phyloP scores from a whole-genome alignment of 2,888 invertebrate genomes.

The Acleris sparsana region DNA sequence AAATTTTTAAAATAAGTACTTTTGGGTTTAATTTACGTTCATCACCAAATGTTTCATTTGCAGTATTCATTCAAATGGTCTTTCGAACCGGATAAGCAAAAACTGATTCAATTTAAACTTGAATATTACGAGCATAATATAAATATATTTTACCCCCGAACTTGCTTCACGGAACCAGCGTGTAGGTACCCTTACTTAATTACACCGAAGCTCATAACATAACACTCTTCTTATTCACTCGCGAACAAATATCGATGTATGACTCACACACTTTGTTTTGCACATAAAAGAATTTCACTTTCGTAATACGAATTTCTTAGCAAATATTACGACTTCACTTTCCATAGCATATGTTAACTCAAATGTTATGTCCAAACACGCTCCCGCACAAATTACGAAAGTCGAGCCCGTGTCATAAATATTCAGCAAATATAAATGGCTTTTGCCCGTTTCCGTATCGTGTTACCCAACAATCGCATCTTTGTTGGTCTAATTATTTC shows the following conservation, averaged over 20 bases:
- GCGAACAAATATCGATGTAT: conserved; percentile 18
- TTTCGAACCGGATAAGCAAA: too few species aligned
- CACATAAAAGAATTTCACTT: conserved; percentile 36
- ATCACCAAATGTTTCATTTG: too few species aligned
- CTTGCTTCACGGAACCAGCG: background rate
- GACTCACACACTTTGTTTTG: conserved; percentile 25
- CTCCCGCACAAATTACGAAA: conserved; percentile 58
- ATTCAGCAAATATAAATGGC: conserved; percentile 54
- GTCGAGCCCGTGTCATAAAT: conserved; percentile 59
- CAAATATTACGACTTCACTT: conserved; percentile 35
- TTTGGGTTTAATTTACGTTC: too few species aligned
- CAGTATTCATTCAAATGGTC: too few species aligned
- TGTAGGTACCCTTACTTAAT: background rate
- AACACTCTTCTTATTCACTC: conserved; percentile 11
- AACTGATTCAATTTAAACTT: too few species aligned
- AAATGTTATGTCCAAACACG: conserved; percentile 56
- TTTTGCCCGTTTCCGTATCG: conserved; percentile 47
- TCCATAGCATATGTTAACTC: conserved; percentile 38
- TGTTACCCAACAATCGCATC: conserved; percentile 41
- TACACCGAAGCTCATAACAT: background rate
- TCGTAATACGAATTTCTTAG: conserved; percentile 31
- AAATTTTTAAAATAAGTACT: too few species aligned
- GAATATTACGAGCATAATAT: too few species aligned
- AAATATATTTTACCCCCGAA: too few species aligned
- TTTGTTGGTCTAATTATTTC: background rate